Base-by-base conservation (phyloP, 2,888 invertebrate genomes). In the Pogonocherus hispidulus region DNA sequence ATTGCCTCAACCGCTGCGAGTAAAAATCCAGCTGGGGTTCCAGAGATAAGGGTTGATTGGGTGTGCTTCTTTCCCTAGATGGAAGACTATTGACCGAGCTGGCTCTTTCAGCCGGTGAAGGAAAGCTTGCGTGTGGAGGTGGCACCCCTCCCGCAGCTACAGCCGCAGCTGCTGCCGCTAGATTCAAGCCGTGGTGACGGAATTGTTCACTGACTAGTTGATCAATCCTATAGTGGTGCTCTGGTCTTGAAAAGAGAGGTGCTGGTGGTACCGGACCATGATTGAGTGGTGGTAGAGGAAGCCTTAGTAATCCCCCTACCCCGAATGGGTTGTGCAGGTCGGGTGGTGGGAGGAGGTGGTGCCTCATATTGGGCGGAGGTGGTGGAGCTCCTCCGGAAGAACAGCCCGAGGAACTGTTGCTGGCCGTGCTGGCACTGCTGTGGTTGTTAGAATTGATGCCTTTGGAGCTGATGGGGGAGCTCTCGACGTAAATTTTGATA, bases 1-100 rank as follows among this genome's bases (percentile, higher is more conserved):
- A 93, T 92, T 97, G 97, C 90, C 97, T 94, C 91, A 98, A 93
- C 91, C 98, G 93, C 93, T 97, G 97, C 89, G 98, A 98, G 92
- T 98, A 98, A 93, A 97, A 98, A 93, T 98, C 97, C 91, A 96
- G 92, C 89, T 94, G 94, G 85, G 94, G 94, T 90, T 94, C 95
- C 80, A 93, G 87, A 86, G 91, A 91, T 77, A 92, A 89, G 77
- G 90, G 90, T 85, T 90, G 92, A 76, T 90, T 90, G 82, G 88
- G 83, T 82, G 87, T 70, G 83, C 82, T 76, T 81, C 88, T 73
- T 83, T 89, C 81, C 85, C 87, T 80, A 63, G 87, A 85, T 68
- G 89, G 86, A 62, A 88, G 81, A 73, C 79, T 81, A 63, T 80
- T 82, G 54, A 89, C 88, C 60, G 89, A 88, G 76, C 89, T 90